phyloP scores from a whole-genome alignment of 2,888 invertebrate species.

The Melanargia galathea region DNA sequence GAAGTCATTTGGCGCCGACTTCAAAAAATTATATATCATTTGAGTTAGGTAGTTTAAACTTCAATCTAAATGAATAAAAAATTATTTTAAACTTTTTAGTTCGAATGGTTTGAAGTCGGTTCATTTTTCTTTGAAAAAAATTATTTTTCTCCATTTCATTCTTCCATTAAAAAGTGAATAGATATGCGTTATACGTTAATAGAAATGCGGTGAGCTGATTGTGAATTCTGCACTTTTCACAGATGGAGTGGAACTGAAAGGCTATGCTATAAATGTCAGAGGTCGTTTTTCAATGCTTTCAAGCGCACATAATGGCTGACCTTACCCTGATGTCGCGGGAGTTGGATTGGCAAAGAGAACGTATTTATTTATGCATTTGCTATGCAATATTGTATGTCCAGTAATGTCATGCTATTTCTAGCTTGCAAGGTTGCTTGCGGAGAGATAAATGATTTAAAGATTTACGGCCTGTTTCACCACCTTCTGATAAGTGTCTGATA shows the following conservation, averaged over 20 bases:
- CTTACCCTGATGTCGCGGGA: slow-evolving; percentile 2
- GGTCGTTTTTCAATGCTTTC: slow-evolving; percentile 13
- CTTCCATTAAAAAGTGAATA: not conserved
- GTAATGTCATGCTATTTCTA: not conserved
- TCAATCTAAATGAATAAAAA: too few relatives aligned
- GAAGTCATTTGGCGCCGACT: too few relatives aligned
- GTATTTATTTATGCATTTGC: slow-evolving; percentile 13
- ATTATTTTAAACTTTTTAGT: too few relatives aligned
- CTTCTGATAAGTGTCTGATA: too few relatives aligned
- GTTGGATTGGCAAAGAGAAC: slow-evolving; percentile 5
- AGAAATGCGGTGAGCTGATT: not conserved
- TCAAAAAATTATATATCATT: too few relatives aligned
- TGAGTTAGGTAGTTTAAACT: too few relatives aligned
- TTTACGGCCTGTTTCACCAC: not conserved
- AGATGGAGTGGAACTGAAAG: slow-evolving; percentile 3
- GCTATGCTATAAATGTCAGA: slow-evolving; percentile 9
- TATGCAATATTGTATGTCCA: not conserved
- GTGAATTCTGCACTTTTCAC: slow-evolving; percentile 10
- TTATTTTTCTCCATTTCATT: too few relatives aligned
- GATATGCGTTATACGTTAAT: not conserved
- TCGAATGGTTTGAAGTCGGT: too few relatives aligned
- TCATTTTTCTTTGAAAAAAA: too few relatives aligned
- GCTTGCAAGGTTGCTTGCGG: not conserved
- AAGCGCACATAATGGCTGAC: slow-evolving; percentile 10
- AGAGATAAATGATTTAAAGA: not conserved